Percentiles rank a stretch among this genome's conserved stretches.
Conservation (phyloP, 2,888 invertebrate species). For the Capitulum mitella region DNA sequence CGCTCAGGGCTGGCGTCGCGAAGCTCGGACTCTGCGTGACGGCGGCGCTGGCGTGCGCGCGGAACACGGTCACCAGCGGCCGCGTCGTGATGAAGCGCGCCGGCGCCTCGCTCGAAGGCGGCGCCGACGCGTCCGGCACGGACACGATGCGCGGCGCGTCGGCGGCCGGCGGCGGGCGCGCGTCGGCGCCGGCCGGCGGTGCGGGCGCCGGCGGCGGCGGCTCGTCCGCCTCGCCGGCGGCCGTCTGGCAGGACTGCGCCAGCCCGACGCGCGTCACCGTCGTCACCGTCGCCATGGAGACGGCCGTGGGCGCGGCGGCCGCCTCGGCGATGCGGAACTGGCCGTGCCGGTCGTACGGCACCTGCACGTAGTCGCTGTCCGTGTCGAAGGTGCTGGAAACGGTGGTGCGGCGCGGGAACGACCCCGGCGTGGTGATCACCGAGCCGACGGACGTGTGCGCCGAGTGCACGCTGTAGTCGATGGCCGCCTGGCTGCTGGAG, state of each 20-base stretch:
- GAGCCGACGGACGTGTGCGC: constrained; percentile 32
- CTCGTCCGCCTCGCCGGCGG: constrained; percentile 28
- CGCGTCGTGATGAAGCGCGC: constrained; percentile 69
- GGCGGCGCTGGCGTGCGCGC: constrained; percentile 55
- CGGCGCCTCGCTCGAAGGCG: constrained; percentile 56
- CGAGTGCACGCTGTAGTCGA: constrained; percentile 36
- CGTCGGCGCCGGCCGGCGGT: background rate
- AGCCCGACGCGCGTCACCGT: constrained; percentile 34
- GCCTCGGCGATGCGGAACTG: background rate
- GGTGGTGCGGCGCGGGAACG: constrained; percentile 41
- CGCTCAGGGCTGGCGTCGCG: background rate
- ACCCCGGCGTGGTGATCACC: constrained; percentile 30
- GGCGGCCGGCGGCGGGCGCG: background rate
- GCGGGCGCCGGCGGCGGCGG: background rate
- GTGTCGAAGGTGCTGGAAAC: constrained; percentile 79
- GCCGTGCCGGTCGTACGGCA: constrained; percentile 43
- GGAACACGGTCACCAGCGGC: constrained; percentile 66
- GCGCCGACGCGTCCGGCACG: constrained; percentile 52
- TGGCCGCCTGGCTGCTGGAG: background rate
- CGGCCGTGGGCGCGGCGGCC: background rate
- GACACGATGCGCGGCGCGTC: constrained; percentile 13
- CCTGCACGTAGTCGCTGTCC: constrained; percentile 80
- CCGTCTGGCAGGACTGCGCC: constrained; percentile 33
- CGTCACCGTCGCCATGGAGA: constrained; percentile 31
- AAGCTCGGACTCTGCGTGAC: constrained; percentile 24